A percentile compares a stretch with the other conserved stretches of the same genome.
Evolutionary conservation across 2,113 vertebrate genomes (phyloP).

Genomic region (Strix uralensis): DNA sequence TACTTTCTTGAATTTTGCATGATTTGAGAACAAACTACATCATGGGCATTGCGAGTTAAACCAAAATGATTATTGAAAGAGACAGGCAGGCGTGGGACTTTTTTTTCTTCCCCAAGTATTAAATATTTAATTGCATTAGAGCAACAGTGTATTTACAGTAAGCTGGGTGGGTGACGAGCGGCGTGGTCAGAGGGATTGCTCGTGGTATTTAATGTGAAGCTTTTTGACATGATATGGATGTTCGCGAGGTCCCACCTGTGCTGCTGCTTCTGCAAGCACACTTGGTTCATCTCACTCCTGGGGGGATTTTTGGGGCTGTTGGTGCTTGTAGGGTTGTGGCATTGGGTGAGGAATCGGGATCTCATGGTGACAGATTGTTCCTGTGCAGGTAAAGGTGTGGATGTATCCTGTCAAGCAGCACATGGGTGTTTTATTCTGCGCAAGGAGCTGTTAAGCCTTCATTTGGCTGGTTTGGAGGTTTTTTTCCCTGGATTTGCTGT

Average conservation of each 20-base stretch:
- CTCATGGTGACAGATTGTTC: not conserved
- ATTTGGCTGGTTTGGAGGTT: not conserved
- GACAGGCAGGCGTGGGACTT: not conserved
- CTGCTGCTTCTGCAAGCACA: not conserved
- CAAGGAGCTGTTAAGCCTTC: not conserved
- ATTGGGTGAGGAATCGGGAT: accelerated
- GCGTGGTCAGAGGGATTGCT: not conserved
- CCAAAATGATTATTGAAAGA: not conserved
- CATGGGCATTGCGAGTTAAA: not conserved
- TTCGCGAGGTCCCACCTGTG: not conserved
- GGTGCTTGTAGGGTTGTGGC: not conserved
- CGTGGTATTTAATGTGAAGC: not conserved
- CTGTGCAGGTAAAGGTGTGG: not conserved
- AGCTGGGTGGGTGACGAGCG: not conserved
- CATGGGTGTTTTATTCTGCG: accelerated
- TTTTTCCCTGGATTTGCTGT: not conserved
- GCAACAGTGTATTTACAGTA: conserved; percentile 41
- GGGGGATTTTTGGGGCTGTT: not conserved
- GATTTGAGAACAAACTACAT: not conserved
- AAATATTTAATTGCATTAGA: conserved; percentile 53
- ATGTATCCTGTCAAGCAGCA: not conserved
- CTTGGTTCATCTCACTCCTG: not conserved
- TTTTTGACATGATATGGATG: not conserved
- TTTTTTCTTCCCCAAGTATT: not conserved
- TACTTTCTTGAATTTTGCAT: conserved; percentile 26